Evolutionary conservation across 1,140 invertebrate genomes (phyloP).

Genomic region (Lepidurus couesii): DNA sequence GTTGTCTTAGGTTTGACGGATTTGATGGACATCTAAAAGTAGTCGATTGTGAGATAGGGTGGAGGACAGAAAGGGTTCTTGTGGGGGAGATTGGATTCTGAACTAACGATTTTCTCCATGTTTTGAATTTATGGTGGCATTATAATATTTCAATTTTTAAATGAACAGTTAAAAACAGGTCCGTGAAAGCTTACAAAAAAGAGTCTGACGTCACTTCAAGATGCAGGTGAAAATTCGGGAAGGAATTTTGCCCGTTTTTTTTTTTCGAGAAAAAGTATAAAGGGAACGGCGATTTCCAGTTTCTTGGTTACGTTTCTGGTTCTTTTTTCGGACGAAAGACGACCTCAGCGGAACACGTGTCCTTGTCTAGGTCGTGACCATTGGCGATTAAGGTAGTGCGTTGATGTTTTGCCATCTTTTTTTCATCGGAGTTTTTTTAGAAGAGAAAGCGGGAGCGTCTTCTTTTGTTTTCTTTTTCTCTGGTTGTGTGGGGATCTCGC

Average conservation of each 20-base stretch:
- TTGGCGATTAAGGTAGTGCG: constrained; percentile 4
- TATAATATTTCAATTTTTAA: too few species aligned
- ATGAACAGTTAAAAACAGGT: too few species aligned
- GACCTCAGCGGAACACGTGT: constrained; percentile 6
- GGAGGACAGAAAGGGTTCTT: too few species aligned
- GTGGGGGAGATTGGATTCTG: too few species aligned
- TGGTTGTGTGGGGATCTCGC: not conserved
- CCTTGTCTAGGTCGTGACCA: constrained; percentile 20
- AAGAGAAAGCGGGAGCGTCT: not conserved
- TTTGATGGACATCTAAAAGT: too few species aligned
- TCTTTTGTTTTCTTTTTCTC: not conserved
- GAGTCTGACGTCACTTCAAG: too few species aligned
- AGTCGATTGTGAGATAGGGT: too few species aligned
- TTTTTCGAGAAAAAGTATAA: not conserved
- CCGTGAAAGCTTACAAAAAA: too few species aligned
- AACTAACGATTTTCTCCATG: too few species aligned
- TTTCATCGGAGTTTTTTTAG: not conserved
- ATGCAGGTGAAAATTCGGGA: too few species aligned
- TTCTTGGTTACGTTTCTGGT: not conserved
- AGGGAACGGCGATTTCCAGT: not conserved
- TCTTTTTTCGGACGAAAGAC: not conserved
- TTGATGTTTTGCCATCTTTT: constrained; percentile 5
- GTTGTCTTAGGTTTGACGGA: too few species aligned
- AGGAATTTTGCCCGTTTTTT: not conserved
- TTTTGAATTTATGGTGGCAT: too few species aligned